phyloP scores from a whole-genome alignment of 64 coral and sea anemone species.

The Montipora efflorescens region DNA sequence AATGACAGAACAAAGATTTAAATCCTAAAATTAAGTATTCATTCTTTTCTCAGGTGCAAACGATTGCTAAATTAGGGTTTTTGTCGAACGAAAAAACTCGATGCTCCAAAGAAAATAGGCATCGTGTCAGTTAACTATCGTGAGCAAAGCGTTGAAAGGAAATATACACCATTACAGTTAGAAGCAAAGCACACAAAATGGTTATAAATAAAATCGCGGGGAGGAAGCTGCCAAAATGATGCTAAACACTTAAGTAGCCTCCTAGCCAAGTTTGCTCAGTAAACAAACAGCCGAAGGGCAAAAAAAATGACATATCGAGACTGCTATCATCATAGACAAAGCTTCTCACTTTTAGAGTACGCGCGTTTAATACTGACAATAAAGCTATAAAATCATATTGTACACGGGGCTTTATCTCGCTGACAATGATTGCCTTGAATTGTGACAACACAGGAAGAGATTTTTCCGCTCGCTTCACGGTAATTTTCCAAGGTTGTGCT shows the following conservation, averaged over 20 bases:
- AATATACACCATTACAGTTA: conserved; percentile 22
- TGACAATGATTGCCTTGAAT: conserved; percentile 24
- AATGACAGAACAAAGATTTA: neutral
- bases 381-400: conserved; percentile 53
- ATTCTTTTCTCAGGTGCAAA: neutral
- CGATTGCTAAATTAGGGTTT: conserved; percentile 29
- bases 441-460: conserved; percentile 55
- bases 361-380: conserved; percentile 26
- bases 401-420: conserved; percentile 24
- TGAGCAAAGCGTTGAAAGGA: conserved; percentile 22
- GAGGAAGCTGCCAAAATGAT: conserved; percentile 18
- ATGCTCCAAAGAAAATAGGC: conserved; percentile 7
- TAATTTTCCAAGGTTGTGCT: conserved; percentile 40
- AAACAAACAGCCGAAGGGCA: conserved; percentile 25
- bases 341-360: conserved; percentile 41
- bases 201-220: conserved; percentile 27
- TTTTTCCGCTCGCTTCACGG: conserved; percentile 25
- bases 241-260: conserved; percentile 21
- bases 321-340: conserved; percentile 49
- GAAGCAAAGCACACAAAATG: conserved; percentile 42
- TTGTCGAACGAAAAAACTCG: conserved; percentile 12
- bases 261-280: neutral
- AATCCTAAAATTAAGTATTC: neutral
- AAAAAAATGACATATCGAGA: conserved; percentile 31
- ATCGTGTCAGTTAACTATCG: neutral